phyloP scores from a whole-genome alignment of 2,888 invertebrate species.

The Agrotis puta region DNA sequence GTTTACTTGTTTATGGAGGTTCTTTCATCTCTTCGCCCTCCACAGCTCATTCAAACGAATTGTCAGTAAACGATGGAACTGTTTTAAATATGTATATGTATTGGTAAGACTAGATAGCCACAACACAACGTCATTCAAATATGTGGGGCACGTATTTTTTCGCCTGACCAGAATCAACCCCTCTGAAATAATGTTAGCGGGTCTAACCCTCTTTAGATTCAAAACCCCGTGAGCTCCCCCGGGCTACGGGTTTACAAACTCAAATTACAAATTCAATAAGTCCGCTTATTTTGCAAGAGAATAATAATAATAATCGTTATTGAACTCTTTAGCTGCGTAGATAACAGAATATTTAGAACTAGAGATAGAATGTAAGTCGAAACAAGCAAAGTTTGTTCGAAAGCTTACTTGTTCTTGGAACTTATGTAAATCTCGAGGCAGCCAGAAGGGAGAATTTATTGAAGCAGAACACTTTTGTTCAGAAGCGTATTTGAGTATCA shows the following conservation, averaged over 20 bases:
- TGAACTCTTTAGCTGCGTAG: conserved; percentile 31
- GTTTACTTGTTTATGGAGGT: too few species aligned
- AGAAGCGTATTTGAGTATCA: background rate
- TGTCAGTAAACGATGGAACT: conserved; percentile 8
- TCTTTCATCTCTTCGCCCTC: background rate
- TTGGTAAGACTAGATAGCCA: conserved; percentile 18
- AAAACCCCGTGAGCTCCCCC: conserved; percentile 32
- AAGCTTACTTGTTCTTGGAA: background rate
- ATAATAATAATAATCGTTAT: conserved; percentile 39
- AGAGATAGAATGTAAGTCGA: background rate
- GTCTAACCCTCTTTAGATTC: conserved; percentile 46
- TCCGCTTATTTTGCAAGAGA: conserved; percentile 33
- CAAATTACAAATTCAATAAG: conserved; percentile 55
- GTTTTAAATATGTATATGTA: conserved; percentile 29
- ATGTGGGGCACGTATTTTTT: conserved; percentile 56
- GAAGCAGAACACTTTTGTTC: conserved; percentile 2
- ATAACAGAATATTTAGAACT: conserved; percentile 26
- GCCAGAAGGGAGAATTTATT: background rate
- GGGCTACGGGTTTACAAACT: conserved; percentile 39
- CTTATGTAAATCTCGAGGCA: conserved; percentile 16
- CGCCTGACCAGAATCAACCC: conserved; percentile 50
- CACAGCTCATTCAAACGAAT: background rate
- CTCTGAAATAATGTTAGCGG: conserved; percentile 41
- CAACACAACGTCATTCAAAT: conserved; percentile 50
- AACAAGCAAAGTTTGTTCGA: conserved; percentile 32